Evolutionary conservation across 1,140 invertebrate species (phyloP).

Genomic region (Drosophila truncata): DNA sequence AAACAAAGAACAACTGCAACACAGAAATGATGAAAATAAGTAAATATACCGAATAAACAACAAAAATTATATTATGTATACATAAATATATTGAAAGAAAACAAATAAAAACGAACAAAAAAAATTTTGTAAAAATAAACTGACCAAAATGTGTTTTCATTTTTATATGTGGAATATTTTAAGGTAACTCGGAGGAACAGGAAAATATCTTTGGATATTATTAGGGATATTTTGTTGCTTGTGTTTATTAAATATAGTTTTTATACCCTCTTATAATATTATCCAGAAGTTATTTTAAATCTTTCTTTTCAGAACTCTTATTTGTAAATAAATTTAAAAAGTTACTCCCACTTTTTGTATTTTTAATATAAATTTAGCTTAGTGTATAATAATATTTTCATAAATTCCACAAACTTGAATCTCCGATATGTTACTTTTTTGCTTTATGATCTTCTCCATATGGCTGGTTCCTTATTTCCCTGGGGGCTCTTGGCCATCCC

Average conservation of each 20-base stretch:
- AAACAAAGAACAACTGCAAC: constrained; percentile 72
- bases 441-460: constrained; percentile 31
- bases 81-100: constrained; percentile 85
- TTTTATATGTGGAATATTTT: neutral
- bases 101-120: constrained; percentile 83
- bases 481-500: constrained; percentile 29
- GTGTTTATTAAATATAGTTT: neutral
- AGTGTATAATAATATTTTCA: constrained; percentile 5
- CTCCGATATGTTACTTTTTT: constrained; percentile 12
- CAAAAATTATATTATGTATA: constrained; percentile 85
- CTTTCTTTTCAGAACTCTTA: neutral
- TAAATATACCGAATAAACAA: constrained; percentile 74
- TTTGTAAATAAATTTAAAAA: neutral
- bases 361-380: neutral
- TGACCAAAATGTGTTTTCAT: constrained; percentile 21
- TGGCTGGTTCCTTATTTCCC: constrained; percentile 33
- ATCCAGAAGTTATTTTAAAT: too few species aligned
- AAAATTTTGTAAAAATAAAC: constrained; percentile 83
- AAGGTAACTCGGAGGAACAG: neutral
- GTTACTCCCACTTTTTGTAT: neutral
- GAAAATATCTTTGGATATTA: neutral
- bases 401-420: constrained; percentile 12
- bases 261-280: too few species aligned
- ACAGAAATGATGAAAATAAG: constrained; percentile 78
- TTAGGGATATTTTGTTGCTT: neutral